Base-by-base conservation (phyloP, 2,113 vertebrate genomes). In the Gallinago media region DNA sequence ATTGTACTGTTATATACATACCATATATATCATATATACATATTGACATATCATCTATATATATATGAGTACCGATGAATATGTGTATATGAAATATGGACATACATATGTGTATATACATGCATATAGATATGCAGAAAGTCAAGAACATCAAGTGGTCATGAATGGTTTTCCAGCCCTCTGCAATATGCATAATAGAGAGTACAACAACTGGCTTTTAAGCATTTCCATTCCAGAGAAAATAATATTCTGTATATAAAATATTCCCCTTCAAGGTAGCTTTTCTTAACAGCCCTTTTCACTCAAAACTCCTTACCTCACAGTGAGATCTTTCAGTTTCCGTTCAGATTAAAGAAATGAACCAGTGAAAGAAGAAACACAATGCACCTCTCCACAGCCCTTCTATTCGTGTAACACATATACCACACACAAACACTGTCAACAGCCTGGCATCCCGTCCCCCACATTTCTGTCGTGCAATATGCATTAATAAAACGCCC, bases 401-500 rank as follows among this genome's bases (percentile, higher is more conserved):
- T 36, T 92, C 62, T 91, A 75, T 89, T 89, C 52, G 14, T n/a
- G 63, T 88, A 84, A 89, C 66, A 78, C 61, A 61, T 46, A 89
- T 25, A 89, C 86, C 85, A 52, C 76, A 94, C 83, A 92, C 42
- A 77, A 94, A 91, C 65, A 78, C 84, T 96, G 86, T 87, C 94
- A 94, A 72, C 92, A 92, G 65, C 89, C 84, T 92, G 84, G 76
- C 83, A 81, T 91, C 56, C 65, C 71, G 42, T 92, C 52, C 91
- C 68, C 91, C 61, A 56, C 18, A 59, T 88, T 94, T 93, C 82
- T 47, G 38, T 68, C 61, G 0, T 11, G 1, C 42, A 82, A 72
- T 76, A 93, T 50, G 71, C 82, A 85, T 92, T 95, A 89, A 81
- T 96, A 91, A 92, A 95, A 95, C 85, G 36, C 23, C 58, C 19